A percentile compares a stretch with the other conserved stretches of the same genome.
These are phyloP conservation scores for Lamellibrachia luymesi DNA, from an alignment of 1,140 invertebrate genomes.

Conservation along the genomic window DNA sequence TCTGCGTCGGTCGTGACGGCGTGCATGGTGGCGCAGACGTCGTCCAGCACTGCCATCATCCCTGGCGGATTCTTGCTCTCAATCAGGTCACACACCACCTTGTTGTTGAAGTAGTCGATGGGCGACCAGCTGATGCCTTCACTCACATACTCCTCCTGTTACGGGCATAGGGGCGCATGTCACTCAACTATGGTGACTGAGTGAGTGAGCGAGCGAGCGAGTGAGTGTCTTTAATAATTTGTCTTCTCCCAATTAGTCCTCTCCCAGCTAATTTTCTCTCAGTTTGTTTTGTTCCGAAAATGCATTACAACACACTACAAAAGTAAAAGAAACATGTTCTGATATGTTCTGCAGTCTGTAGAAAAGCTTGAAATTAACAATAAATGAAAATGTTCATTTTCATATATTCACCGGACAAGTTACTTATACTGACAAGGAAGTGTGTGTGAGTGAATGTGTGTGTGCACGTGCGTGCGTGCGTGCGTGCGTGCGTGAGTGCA, in stretches of 20 bases:
- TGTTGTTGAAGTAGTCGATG: slow-evolving; percentile 79
- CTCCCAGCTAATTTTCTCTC: no score
- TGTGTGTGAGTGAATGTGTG: slow-evolving; percentile 1
- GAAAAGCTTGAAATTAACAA: no score
- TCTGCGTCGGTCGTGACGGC: slow-evolving; percentile 70
- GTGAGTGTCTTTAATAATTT: neutral
- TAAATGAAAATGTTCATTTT: no score
- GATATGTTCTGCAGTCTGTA: no score
- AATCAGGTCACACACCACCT: slow-evolving; percentile 73
- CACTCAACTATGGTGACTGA: neutral
- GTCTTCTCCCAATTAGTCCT: no score
- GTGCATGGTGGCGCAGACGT: slow-evolving; percentile 75
- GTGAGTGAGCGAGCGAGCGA: neutral
- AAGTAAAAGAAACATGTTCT: no score
- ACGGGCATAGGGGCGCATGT: neutral
- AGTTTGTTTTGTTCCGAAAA: no score
- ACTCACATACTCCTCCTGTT: slow-evolving; percentile 70
- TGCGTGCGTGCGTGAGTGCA: neutral
- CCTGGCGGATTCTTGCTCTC: slow-evolving; percentile 58
- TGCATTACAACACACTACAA: no score
- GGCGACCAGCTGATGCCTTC: slow-evolving; percentile 74
- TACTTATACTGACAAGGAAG: no score
- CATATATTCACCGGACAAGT: no score
- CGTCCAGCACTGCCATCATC: slow-evolving; percentile 70
- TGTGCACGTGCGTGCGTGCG: slow-evolving; percentile 3